These are phyloP conservation scores for Euphonia xanthogaster DNA, from an alignment of 2,797 vertebrate species.

Conservation along the genomic window DNA sequence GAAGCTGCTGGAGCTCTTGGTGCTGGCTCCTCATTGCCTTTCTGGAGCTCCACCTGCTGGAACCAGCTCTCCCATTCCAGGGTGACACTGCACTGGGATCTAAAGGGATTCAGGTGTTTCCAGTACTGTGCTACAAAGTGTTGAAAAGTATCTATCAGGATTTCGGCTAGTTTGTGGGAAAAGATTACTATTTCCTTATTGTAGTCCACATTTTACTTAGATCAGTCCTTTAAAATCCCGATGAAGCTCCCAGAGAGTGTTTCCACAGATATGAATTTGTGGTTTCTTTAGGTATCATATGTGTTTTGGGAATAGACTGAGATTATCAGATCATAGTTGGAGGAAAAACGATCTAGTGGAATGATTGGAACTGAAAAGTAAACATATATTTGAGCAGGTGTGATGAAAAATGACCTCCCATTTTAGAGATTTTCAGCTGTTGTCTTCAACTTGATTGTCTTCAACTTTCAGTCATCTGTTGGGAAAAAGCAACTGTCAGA, in stretches of 20 bases:
- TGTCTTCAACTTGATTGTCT: neutral
- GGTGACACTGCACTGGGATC: accelerated
- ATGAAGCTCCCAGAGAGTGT: neutral
- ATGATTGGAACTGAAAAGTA: neutral
- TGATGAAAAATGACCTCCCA: neutral
- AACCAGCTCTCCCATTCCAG: neutral
- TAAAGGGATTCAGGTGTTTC: neutral
- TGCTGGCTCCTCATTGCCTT: neutral
- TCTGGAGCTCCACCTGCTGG: constrained; percentile 57
- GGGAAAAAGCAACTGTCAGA: neutral
- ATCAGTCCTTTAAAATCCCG: accelerated
- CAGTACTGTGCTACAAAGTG: neutral
- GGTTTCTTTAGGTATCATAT: neutral
- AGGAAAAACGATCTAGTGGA: neutral
- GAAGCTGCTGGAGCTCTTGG: neutral
- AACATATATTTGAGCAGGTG: neutral
- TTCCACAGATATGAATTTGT: neutral
- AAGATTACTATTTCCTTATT: neutral
- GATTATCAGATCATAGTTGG: neutral
- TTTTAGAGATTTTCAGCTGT: neutral
- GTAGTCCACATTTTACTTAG: neutral
- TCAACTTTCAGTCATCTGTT: neutral
- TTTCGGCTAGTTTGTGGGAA: neutral
- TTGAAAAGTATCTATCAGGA: neutral
- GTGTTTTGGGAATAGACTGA: neutral